Percentiles rank a stretch among this genome's conserved stretches.
Conservation (phyloP, 2,113 vertebrate genomes). For the Oryzias woworae region DNA sequence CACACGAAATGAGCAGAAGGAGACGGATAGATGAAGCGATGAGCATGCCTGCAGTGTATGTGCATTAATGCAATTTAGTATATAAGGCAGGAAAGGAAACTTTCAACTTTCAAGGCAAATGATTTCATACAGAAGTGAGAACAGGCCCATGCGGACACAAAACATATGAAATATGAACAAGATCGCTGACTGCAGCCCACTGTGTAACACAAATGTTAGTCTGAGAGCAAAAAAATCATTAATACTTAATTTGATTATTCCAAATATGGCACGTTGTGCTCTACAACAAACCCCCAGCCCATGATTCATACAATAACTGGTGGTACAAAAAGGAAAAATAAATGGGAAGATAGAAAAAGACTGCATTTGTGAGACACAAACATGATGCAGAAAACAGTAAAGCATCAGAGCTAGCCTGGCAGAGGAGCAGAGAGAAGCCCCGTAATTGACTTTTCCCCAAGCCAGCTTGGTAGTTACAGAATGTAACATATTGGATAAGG, state of each 20-base stretch:
- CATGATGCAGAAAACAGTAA: conserved; percentile 46
- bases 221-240: conserved; percentile 60
- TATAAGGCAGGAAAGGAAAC: conserved; percentile 19
- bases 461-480: conserved; percentile 72
- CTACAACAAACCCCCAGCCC: conserved; percentile 31
- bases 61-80: conserved; percentile 22
- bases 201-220: conserved; percentile 50
- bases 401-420: conserved; percentile 43
- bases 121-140: conserved; percentile 39
- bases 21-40: conserved; percentile 49
- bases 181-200: conserved; percentile 48
- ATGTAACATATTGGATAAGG: conserved; percentile 78
- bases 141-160: conserved; percentile 37
- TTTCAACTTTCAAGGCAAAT: conserved; percentile 31
- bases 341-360: conserved; percentile 27
- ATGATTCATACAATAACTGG: conserved; percentile 47
- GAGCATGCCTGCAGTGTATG: conserved; percentile 29
- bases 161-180: conserved; percentile 57
- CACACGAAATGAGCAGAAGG: conserved; percentile 25
- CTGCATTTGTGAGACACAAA: conserved; percentile 32
- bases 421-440: conserved; percentile 48
- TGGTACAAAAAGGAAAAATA: conserved; percentile 22
- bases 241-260: conserved; percentile 67
- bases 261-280: conserved; percentile 53
- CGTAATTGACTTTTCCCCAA: conserved; percentile 72